Evolutionary conservation across 2,888 invertebrate species (phyloP).

Genomic region (Noctua comes): DNA sequence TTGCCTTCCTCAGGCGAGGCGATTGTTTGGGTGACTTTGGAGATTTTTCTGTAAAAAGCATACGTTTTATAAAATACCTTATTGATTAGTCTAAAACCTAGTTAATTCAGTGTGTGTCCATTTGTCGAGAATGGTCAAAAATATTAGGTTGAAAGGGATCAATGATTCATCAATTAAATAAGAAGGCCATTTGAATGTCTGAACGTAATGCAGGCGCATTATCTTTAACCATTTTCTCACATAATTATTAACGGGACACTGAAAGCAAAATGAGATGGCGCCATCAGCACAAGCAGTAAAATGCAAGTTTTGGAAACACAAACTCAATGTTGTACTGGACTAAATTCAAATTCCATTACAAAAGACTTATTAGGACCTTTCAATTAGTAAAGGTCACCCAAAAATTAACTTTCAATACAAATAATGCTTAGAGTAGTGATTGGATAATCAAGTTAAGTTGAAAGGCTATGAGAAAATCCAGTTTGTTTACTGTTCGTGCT

Average conservation of each 20-base stretch:
- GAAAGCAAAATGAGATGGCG: neutral
- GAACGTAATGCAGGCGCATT: too few species aligned
- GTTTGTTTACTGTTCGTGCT: too few species aligned
- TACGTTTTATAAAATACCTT: conserved; percentile 10
- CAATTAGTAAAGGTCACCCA: neutral
- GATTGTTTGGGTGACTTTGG: conserved; percentile 92
- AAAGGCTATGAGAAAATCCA: neutral
- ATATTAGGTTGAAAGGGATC: neutral
- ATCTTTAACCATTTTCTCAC: too few species aligned
- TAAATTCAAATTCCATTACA: neutral
- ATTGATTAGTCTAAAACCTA: neutral
- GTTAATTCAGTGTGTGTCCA: neutral
- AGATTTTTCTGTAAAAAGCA: conserved; percentile 92
- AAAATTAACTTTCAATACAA: neutral
- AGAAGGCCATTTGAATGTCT: neutral
- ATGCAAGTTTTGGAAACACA: neutral
- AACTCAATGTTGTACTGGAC: neutral
- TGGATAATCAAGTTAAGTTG: neutral
- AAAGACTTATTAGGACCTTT: neutral
- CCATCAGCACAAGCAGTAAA: conserved; percentile 1
- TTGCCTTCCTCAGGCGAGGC: conserved; percentile 94
- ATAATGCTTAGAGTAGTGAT: neutral
- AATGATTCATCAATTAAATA: neutral
- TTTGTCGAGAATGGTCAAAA: neutral
- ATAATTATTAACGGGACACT: neutral